Conservation (phyloP, 2,113 vertebrate species). For the Asarcornis scutulata region DNA sequence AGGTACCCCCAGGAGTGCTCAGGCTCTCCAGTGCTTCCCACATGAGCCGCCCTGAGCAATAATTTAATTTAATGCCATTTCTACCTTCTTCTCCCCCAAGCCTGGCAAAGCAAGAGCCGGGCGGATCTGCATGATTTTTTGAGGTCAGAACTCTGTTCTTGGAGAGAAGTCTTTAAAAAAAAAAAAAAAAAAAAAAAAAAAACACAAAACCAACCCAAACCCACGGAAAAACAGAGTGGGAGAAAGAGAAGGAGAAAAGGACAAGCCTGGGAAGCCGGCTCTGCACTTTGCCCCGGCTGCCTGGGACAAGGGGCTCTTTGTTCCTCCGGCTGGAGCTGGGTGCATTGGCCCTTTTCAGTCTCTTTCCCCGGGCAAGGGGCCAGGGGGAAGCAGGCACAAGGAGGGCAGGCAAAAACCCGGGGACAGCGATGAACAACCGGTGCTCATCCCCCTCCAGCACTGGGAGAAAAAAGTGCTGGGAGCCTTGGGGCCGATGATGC, state of each 20-base stretch:
- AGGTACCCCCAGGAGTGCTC: background rate
- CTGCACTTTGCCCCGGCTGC: slow-evolving; percentile 31
- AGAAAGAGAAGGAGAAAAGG: slow-evolving; percentile 48
- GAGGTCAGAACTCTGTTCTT: slow-evolving; percentile 5
- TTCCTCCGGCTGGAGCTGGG: slow-evolving; percentile 17
- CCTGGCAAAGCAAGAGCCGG: background rate
- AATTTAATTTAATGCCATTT: background rate
- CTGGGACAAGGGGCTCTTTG: slow-evolving; percentile 67
- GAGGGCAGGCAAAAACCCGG: background rate
- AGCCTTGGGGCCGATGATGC: background rate
- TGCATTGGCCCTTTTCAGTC: slow-evolving; percentile 58
- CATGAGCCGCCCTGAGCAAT: background rate
- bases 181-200: background rate
- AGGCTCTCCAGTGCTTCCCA: background rate
- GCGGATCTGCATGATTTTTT: background rate
- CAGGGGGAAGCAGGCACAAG: slow-evolving; percentile 46
- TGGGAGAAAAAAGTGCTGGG: background rate
- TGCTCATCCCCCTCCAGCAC: background rate
- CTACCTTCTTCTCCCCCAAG: background rate
- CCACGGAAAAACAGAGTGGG: background rate
- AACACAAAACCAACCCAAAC: background rate
- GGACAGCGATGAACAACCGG: background rate
- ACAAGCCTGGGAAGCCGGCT: slow-evolving; percentile 48
- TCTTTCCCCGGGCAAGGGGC: slow-evolving; percentile 57
- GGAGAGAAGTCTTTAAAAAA: slow-evolving; percentile 6